Percentiles rank a stretch among this genome's conserved stretches.
Evolutionary conservation across 2,888 invertebrate genomes (phyloP).

Genomic region (Spodoptera littoralis): DNA sequence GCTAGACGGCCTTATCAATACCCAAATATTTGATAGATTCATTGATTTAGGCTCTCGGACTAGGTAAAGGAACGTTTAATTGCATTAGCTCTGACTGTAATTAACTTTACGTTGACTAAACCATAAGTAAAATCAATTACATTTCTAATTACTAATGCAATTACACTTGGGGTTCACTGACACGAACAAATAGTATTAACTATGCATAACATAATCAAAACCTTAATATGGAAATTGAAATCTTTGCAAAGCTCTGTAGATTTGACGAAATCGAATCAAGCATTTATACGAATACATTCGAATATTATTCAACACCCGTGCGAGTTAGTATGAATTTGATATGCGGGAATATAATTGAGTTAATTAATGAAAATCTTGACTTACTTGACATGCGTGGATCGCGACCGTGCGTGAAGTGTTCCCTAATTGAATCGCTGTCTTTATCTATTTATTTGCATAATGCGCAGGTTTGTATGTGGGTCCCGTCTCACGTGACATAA

Average conservation of each 20-base stretch:
- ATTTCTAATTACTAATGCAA: slow-evolving; percentile 19
- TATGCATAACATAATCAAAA: slow-evolving; percentile 34
- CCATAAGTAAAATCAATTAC: slow-evolving; percentile 24
- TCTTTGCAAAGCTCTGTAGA: slow-evolving; percentile 26
- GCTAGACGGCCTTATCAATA: no score
- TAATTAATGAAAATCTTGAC: slow-evolving; percentile 68
- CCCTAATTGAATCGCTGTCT: slow-evolving; percentile 72
- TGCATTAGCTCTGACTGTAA: slow-evolving; percentile 9
- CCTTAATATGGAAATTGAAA: slow-evolving; percentile 27
- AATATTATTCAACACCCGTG: slow-evolving; percentile 45
- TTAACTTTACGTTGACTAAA: slow-evolving; percentile 18
- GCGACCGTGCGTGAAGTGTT: slow-evolving; percentile 62
- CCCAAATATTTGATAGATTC: no score
- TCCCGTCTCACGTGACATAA: slow-evolving; percentile 49
- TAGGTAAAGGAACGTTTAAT: neutral
- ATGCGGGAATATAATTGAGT: slow-evolving; percentile 59
- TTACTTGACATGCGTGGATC: slow-evolving; percentile 52
- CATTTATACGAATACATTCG: slow-evolving; percentile 40
- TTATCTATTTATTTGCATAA: slow-evolving; percentile 70
- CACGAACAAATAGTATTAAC: slow-evolving; percentile 15
- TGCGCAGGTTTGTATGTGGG: slow-evolving; percentile 45
- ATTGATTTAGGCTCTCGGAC: no score
- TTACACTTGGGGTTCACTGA: slow-evolving; percentile 2
- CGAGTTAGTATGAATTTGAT: slow-evolving; percentile 55
- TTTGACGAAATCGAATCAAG: slow-evolving; percentile 48